Evolutionary conservation across 2,888 invertebrate genomes (phyloP).

Genomic region (Andrena marginata): DNA sequence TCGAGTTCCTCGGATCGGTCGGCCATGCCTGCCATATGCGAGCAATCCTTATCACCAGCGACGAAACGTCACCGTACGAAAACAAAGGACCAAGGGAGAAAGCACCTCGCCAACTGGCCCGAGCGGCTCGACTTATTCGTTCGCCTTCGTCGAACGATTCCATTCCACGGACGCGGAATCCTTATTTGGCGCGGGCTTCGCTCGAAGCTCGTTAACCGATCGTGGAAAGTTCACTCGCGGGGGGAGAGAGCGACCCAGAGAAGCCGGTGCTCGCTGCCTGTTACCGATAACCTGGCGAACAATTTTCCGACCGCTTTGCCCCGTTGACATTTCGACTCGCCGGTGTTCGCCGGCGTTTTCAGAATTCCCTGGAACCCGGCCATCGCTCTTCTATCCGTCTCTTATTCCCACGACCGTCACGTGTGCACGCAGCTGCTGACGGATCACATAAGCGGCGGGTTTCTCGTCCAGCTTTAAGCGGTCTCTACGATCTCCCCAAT

Average conservation of each 20-base stretch:
- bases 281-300: conserved; percentile 27
- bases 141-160: conserved; percentile 47
- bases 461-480: conserved; percentile 56
- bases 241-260: background rate
- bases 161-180: conserved; percentile 27
- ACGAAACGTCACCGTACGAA: too few relatives aligned
- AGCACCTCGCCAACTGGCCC: background rate
- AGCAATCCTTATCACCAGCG: background rate
- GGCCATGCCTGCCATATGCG: background rate
- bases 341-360: background rate
- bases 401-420: conserved; percentile 50
- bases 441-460: conserved; percentile 51
- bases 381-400: conserved; percentile 25
- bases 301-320: background rate
- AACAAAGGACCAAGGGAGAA: background rate
- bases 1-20: conserved; percentile 30
- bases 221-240: conserved; percentile 52
- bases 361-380: conserved; percentile 9
- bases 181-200: conserved; percentile 50
- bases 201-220: conserved; percentile 52
- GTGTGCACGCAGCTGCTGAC: conserved; percentile 34
- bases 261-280: background rate
- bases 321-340: conserved; percentile 28
- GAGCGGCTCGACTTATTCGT: conserved; percentile 45
- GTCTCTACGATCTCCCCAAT: conserved; percentile 42